phyloP scores from a whole-genome alignment of 2,113 vertebrate species.

The Neolamprologus hecqui region DNA sequence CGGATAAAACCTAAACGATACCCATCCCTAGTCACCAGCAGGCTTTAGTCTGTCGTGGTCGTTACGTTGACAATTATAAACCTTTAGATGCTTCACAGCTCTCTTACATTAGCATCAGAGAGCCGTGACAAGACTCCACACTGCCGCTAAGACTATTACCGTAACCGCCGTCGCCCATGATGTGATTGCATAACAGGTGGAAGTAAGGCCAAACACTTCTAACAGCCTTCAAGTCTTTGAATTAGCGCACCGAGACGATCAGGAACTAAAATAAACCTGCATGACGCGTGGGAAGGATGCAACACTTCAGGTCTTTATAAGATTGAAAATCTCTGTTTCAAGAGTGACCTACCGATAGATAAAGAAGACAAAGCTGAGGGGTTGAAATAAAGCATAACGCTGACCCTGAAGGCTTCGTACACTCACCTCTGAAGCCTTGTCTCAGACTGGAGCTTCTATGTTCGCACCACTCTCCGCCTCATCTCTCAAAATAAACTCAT shows the following conservation, averaged over 20 bases:
- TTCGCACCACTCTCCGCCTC: constrained; percentile 2
- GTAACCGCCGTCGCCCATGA: neutral
- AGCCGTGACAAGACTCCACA: constrained; percentile 15
- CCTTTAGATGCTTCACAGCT: constrained; percentile 25
- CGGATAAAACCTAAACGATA: rapidly evolving
- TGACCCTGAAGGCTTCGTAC: neutral
- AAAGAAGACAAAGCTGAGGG: neutral
- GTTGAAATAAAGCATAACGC: neutral
- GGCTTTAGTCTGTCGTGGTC: neutral
- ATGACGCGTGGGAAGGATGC: neutral
- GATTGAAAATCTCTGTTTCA: neutral
- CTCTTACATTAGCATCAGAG: neutral
- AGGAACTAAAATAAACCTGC: neutral
- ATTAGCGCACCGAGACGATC: neutral
- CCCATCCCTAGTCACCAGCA: neutral
- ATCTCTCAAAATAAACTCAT: constrained; percentile 20
- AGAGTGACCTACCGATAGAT: neutral
- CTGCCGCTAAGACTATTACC: neutral
- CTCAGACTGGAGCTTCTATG: constrained; percentile 12
- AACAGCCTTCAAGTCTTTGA: neutral
- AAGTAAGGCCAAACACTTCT: neutral
- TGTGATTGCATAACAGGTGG: constrained; percentile 3
- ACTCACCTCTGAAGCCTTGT: constrained; percentile 51
- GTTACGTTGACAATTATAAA: constrained; percentile 17
- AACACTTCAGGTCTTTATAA: neutral